Conservation (phyloP, 2,797 vertebrate genomes). For the Miichthys miiuy region DNA sequence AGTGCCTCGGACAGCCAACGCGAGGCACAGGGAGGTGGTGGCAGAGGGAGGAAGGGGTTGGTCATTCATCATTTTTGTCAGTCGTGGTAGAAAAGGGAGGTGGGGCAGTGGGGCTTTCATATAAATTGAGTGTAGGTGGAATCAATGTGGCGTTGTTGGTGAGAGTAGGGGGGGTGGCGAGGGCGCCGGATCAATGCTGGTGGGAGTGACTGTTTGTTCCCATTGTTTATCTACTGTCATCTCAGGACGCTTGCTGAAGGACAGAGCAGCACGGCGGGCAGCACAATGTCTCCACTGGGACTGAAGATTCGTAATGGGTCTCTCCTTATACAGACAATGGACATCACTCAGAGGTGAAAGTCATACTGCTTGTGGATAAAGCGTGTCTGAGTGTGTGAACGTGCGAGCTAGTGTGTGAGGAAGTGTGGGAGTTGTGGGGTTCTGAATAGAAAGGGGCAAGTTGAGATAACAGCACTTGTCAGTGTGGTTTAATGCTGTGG, state of each 20-base stretch:
- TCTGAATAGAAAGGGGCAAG: slow-evolving; percentile 24
- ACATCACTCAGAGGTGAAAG: slow-evolving; percentile 74
- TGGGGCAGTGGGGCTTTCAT: slow-evolving; percentile 69
- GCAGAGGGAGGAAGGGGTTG: slow-evolving; percentile 58
- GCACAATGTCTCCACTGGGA: slow-evolving; percentile 75
- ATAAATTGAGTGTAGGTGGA: slow-evolving; percentile 85
- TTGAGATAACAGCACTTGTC: slow-evolving; percentile 51
- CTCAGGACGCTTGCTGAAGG: slow-evolving; percentile 76
- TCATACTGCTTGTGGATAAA: slow-evolving; percentile 44
- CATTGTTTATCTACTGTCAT: slow-evolving; percentile 83
- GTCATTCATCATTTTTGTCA: slow-evolving; percentile 86
- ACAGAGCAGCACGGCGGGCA: slow-evolving; percentile 68
- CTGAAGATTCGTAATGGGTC: slow-evolving; percentile 57
- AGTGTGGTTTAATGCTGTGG: slow-evolving; percentile 48
- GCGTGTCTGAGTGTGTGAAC: slow-evolving; percentile 10
- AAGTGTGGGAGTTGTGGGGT: slow-evolving; percentile 37
- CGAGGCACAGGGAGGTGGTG: slow-evolving; percentile 62
- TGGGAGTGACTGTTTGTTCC: slow-evolving; percentile 84
- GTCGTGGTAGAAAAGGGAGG: slow-evolving; percentile 59
- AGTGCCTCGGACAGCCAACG: slow-evolving; percentile 71
- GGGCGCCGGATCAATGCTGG: slow-evolving; percentile 79
- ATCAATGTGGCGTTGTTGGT: slow-evolving; percentile 80
- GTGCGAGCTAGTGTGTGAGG: not conserved
- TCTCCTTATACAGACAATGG: slow-evolving; percentile 66
- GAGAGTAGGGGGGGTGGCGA: slow-evolving; percentile 47